Conservation (phyloP, 2,888 invertebrate genomes). For the Drosophila pegasa region DNA sequence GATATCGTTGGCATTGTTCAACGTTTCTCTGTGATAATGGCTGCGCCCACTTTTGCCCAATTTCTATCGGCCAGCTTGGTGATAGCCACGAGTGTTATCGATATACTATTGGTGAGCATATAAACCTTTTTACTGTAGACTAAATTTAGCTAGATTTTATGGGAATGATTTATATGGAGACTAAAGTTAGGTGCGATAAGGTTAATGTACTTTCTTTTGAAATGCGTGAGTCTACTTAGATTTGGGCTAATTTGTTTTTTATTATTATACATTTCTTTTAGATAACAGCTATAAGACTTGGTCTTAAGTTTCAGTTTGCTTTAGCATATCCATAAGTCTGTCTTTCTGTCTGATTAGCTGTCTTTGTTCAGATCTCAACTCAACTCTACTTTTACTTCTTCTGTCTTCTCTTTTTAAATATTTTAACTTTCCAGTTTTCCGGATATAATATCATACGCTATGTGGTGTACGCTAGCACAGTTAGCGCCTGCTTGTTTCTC, state of each 20-base stretch:
- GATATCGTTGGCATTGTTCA: constrained; percentile 59
- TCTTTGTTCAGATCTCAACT: too few species aligned
- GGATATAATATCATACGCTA: constrained; percentile 68
- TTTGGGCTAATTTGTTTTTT: not conserved
- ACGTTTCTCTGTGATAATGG: constrained; percentile 62
- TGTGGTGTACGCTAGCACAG: constrained; percentile 59
- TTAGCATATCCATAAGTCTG: not conserved
- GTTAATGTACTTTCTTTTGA: not conserved
- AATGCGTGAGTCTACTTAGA: not conserved
- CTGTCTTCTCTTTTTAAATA: not conserved
- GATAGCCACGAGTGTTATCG: constrained; percentile 69
- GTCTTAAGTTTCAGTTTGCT: not conserved
- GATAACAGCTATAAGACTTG: too few species aligned
- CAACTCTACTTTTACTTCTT: not conserved
- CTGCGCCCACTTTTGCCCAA: constrained; percentile 61
- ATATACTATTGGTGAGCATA: constrained; percentile 57
- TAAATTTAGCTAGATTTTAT: not conserved
- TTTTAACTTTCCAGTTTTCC: constrained; percentile 47
- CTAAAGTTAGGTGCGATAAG: not conserved
- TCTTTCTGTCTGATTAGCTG: not conserved
- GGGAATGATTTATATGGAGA: not conserved
- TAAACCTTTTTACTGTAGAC: not conserved
- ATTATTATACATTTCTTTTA: not conserved
- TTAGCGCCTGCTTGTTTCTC: constrained; percentile 49
- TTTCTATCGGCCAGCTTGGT: constrained; percentile 64